A percentile compares a stretch with the other conserved stretches of the same genome.
phyloP scores from a whole-genome alignment of 2,888 invertebrate genomes.

The Pterostichus niger region DNA sequence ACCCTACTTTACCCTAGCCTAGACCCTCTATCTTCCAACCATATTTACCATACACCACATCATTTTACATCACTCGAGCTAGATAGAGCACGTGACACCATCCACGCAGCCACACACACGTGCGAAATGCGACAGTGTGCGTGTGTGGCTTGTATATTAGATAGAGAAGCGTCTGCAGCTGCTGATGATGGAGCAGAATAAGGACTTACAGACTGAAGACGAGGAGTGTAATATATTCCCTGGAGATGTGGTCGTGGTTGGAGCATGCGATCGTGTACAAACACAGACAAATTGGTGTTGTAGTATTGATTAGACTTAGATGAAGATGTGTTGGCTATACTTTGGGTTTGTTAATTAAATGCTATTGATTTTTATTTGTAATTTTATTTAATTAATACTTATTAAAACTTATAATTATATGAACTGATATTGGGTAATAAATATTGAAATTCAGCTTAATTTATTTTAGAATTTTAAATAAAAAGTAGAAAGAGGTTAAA shows the following conservation, averaged over 20 bases:
- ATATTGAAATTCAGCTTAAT: too few species aligned
- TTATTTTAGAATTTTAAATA: too few species aligned
- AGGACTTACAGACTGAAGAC: neutral
- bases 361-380: neutral
- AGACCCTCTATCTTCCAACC: neutral
- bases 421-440: too few species aligned
- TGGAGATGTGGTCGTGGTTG: slow-evolving; percentile 13
- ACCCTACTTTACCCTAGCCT: too few species aligned
- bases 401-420: too few species aligned
- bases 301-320: slow-evolving; percentile 14
- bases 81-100: slow-evolving; percentile 15
- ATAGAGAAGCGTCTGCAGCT: neutral
- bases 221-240: slow-evolving; percentile 23
- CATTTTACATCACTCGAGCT: neutral
- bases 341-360: slow-evolving; percentile 22
- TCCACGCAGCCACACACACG: neutral
- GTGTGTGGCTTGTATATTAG: slow-evolving; percentile 8
- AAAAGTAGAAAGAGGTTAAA: too few species aligned
- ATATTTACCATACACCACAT: slow-evolving; percentile 6
- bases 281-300: neutral
- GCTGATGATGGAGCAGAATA: neutral
- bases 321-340: neutral
- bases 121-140: neutral
- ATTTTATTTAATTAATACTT: slow-evolving; percentile 5
- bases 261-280: neutral